Evolutionary conservation across 2,888 invertebrate species (phyloP).

Genomic region (Argyresthia albistria): DNA sequence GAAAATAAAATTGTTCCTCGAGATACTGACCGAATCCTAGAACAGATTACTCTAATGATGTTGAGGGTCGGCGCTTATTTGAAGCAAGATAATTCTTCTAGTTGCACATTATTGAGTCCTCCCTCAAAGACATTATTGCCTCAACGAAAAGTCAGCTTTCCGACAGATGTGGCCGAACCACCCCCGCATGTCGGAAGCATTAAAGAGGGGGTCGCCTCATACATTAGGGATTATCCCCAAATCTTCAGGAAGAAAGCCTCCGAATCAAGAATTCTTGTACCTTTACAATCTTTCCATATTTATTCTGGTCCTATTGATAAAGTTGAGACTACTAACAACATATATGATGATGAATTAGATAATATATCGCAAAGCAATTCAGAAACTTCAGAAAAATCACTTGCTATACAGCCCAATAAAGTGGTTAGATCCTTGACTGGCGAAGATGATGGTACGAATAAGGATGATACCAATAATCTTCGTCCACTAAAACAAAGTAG

Average conservation of each 20-base stretch:
- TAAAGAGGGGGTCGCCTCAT: slow-evolving; percentile 32
- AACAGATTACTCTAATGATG: slow-evolving; percentile 56
- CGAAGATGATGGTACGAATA: too few relatives aligned
- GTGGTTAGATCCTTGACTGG: too few relatives aligned
- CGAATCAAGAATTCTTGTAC: not conserved
- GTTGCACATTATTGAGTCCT: not conserved
- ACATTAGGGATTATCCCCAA: slow-evolving; percentile 51
- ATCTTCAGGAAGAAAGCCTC: slow-evolving; percentile 45
- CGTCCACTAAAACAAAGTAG: too few relatives aligned
- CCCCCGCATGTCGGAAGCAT: slow-evolving; percentile 27
- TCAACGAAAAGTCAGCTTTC: not conserved
- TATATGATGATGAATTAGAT: too few relatives aligned
- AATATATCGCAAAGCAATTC: too few relatives aligned
- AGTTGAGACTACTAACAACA: too few relatives aligned
- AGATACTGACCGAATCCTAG: slow-evolving; percentile 50
- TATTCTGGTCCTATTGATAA: too few relatives aligned
- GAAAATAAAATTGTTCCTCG: slow-evolving; percentile 28
- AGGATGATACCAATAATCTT: too few relatives aligned
- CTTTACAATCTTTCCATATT: too few relatives aligned
- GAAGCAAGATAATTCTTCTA: slow-evolving; percentile 13
- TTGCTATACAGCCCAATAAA: too few relatives aligned
- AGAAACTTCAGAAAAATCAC: too few relatives aligned
- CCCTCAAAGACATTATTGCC: not conserved
- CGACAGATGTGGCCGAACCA: slow-evolving; percentile 29
- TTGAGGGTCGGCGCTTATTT: slow-evolving; percentile 42